A percentile compares a stretch with the other conserved stretches of the same genome.
Evolutionary conservation across 1,140 invertebrate species (phyloP).

Genomic region (Monomorium pharaonis): DNA sequence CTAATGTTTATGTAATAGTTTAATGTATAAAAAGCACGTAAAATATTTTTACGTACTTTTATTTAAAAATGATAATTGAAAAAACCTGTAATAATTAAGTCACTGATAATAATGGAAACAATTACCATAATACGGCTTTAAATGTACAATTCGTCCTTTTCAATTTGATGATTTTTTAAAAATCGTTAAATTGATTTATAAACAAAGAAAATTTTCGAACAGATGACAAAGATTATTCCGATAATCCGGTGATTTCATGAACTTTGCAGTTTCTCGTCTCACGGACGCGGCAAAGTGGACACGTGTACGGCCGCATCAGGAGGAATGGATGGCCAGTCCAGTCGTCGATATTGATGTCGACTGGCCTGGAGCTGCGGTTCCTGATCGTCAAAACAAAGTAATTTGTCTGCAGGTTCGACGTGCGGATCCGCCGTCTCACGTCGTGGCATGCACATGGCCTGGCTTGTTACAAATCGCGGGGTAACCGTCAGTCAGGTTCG

Average conservation of each 20-base stretch:
- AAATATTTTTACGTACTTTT: no score
- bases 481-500: slow-evolving; percentile 65
- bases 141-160: neutral
- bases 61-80: no score
- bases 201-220: neutral
- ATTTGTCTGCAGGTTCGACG: slow-evolving; percentile 65
- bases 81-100: no score
- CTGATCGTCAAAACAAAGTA: slow-evolving; percentile 68
- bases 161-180: neutral
- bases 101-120: no score
- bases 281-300: neutral
- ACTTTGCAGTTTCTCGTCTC: slow-evolving; percentile 15
- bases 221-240: neutral
- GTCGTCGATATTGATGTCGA: slow-evolving; percentile 66
- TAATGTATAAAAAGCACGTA: no score
- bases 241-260: slow-evolving; percentile 9
- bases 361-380: slow-evolving; percentile 53
- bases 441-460: slow-evolving; percentile 25
- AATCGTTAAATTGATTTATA: neutral
- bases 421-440: slow-evolving; percentile 61
- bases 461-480: slow-evolving; percentile 65
- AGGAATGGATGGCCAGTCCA: slow-evolving; percentile 49
- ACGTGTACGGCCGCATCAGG: neutral
- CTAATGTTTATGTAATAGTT: no score
- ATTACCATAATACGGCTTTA: neutral